These are phyloP conservation scores for Phrynosoma platyrhinos DNA, from an alignment of 2,113 vertebrate genomes.

Conservation along the genomic window DNA sequence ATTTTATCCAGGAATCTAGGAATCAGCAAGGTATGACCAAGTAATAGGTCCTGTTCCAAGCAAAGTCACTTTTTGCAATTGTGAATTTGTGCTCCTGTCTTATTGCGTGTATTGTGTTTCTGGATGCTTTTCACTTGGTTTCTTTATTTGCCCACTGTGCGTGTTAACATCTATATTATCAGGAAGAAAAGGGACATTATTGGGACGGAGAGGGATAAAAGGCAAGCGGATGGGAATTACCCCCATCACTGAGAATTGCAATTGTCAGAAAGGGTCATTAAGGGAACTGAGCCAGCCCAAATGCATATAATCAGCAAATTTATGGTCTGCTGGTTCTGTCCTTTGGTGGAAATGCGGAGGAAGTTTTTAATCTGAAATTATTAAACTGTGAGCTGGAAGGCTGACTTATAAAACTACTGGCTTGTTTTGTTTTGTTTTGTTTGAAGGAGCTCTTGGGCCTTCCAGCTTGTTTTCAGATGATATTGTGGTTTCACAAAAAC, in stretches of 20 bases:
- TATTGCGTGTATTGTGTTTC: background rate
- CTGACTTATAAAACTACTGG: background rate
- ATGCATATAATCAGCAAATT: conserved; percentile 69
- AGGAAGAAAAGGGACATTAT: background rate
- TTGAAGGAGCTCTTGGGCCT: background rate
- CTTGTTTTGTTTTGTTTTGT: background rate
- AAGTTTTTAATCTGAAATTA: conserved; percentile 46
- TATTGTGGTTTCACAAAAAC: background rate
- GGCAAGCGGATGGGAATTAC: background rate
- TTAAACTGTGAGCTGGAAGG: conserved; percentile 33
- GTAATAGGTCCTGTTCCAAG: too few species aligned
- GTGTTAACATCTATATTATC: too few species aligned
- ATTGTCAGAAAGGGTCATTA: conserved; percentile 57
- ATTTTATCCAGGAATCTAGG: background rate
- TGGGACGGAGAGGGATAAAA: background rate
- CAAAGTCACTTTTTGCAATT: background rate
- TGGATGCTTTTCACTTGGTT: background rate
- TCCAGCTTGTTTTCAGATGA: fast-evolving
- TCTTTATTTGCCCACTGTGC: background rate
- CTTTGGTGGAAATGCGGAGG: conserved; percentile 31
- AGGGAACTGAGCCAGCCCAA: conserved; percentile 64
- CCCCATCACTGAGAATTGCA: conserved; percentile 52
- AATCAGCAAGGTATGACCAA: too few species aligned
- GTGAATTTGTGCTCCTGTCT: background rate
- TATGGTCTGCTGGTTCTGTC: conserved; percentile 63